A percentile compares a stretch with the other conserved stretches of the same genome.
These are phyloP conservation scores for Tetranychus urticae DNA, from an alignment of 1,140 invertebrate genomes.

Conservation along the genomic window DNA sequence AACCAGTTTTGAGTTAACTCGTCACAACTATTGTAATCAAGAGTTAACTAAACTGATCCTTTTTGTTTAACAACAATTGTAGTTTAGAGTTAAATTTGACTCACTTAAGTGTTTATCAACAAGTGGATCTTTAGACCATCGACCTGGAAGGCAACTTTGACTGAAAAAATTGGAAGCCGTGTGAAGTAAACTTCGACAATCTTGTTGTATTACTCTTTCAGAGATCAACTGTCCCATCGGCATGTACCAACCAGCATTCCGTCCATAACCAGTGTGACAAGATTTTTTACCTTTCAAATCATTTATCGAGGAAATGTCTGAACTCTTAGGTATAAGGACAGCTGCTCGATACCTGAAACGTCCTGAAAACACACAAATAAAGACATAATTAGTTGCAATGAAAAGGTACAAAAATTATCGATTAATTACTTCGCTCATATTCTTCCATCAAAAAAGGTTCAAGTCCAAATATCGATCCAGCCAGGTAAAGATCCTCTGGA, in stretches of 20 bases:
- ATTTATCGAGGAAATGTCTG: conserved; percentile 33
- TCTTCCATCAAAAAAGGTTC: conserved; percentile 10
- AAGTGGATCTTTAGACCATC: conserved; percentile 42
- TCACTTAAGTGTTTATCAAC: conserved; percentile 42
- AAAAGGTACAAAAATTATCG: background rate
- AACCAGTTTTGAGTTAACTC: too few relatives aligned
- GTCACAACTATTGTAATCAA: too few relatives aligned
- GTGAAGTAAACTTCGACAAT: conserved; percentile 36
- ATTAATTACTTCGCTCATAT: background rate
- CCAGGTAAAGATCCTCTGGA: conserved; percentile 59
- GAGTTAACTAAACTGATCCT: too few relatives aligned
- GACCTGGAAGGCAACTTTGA: conserved; percentile 48
- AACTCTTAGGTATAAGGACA: conserved; percentile 41
- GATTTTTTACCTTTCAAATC: conserved; percentile 42
- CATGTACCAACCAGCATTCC: conserved; percentile 49
- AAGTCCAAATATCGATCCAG: conserved; percentile 19
- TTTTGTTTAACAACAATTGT: background rate
- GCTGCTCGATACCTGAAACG: conserved; percentile 50
- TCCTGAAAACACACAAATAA: conserved; percentile 20
- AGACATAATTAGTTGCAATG: background rate
- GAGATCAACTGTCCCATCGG: conserved; percentile 27
- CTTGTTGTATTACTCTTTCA: conserved; percentile 29
- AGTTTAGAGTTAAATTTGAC: background rate
- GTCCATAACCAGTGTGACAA: conserved; percentile 49
- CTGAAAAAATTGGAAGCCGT: conserved; percentile 48